These are phyloP conservation scores for Eupsilia transversa DNA, from an alignment of 2,888 invertebrate species.

Conservation along the genomic window DNA sequence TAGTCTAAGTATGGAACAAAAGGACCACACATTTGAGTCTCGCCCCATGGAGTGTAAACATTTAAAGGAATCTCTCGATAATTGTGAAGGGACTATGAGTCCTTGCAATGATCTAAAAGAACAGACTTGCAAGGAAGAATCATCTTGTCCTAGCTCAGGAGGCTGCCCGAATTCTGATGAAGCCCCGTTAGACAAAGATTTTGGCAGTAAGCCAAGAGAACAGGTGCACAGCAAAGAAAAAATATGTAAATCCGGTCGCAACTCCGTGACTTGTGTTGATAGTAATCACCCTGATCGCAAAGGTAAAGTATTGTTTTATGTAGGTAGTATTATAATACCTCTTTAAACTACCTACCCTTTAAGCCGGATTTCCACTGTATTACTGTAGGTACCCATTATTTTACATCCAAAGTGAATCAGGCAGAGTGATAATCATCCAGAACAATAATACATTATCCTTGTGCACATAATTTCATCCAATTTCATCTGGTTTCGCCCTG, in stretches of 20 bases:
- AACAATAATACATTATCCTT: not conserved
- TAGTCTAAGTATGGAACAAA: constrained; percentile 27
- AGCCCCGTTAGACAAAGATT: not conserved
- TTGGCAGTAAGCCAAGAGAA: not conserved
- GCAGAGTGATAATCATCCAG: not conserved
- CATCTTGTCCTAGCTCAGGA: not conserved
- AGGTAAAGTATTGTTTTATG: constrained; percentile 39
- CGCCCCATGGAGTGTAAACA: constrained; percentile 9
- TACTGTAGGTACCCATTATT: not conserved
- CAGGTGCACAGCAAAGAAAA: not conserved
- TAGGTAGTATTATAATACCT: constrained; percentile 1
- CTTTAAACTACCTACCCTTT: not conserved
- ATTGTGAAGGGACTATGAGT: constrained; percentile 6
- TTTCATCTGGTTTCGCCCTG: not conserved
- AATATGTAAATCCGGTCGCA: constrained; percentile 1
- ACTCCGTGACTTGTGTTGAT: constrained; percentile 17
- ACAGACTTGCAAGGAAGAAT: constrained; percentile 4
- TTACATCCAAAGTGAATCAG: constrained; percentile 8
- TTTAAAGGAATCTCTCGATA: constrained; percentile 14
- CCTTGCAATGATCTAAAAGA: constrained; percentile 12
- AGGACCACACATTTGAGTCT: not conserved
- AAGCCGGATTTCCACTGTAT: not conserved
- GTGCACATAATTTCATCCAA: constrained; percentile 2
- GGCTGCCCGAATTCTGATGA: not conserved
- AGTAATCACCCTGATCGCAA: constrained; percentile 20